Evolutionary conservation across 2,888 invertebrate species (phyloP), one percentile per base, ranked within the genome.

Genomic region (Colostygia pectinataria): DNA sequence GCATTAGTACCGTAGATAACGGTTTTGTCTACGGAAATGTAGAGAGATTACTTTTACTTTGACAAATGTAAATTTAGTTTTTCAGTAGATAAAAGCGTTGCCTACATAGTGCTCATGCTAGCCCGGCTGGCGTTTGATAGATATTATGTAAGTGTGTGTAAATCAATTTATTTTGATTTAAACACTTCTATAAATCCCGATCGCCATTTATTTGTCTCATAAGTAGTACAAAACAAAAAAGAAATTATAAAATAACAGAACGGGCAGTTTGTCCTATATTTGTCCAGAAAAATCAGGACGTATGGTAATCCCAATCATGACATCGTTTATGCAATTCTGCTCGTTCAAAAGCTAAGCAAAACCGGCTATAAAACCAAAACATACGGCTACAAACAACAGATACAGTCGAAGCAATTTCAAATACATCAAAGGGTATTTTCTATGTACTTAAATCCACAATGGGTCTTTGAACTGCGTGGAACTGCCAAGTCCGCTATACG

Each of bases 371-470:
- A 38, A 38, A 15, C 25, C 2, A 39, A n/a, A 39, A 46, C 46
- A 15, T 27, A 33, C 38, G 14, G 6, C 38, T 24, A 40, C 46
- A 40, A 29, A 40, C 46, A 40, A 40, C 39, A 31, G 20, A 13
- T 15, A 10, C 31, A 25, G 31, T 31, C 24, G 37, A 44, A 43
- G 40, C 46, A 27, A 47, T 47, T 47, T 47, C 10, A 37, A 37
- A 44, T 31, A 44, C 44, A 37, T 44, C 40, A 47, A 40, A 47
- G 34, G 46, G 13, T 33, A 25, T 37, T n/a, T 3, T 38, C 32
- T 34, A 39, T 47, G 46, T 40, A n/a, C n/a, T n/a, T n/a, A 40
- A 47, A 47, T 47, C 23, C 20, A 20, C 15, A 12, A 28, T 13
- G 20, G 23, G 28, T 43, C 34, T 43, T 29, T 43, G 43, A 13